A percentile compares a stretch with the other conserved stretches of the same genome.
These are phyloP conservation scores for Atlantisia rogersi DNA, from an alignment of 2,113 vertebrate species.

Conservation along the genomic window DNA sequence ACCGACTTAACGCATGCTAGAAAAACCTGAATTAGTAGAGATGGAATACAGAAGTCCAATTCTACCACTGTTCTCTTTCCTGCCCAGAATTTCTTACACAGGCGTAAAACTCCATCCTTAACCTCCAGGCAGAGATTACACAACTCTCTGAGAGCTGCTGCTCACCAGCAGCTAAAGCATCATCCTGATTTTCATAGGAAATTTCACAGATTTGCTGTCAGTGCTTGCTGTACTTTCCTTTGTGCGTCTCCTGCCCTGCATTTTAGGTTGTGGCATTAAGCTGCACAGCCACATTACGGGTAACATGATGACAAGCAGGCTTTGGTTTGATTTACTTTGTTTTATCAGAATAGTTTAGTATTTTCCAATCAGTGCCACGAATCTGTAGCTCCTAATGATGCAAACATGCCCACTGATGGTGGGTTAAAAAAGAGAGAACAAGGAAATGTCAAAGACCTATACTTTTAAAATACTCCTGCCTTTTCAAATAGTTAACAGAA, in stretches of 20 bases:
- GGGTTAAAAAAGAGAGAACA: neutral
- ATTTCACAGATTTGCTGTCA: neutral
- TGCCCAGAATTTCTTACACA: neutral
- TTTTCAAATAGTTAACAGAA: constrained; percentile 25
- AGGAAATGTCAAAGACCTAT: neutral
- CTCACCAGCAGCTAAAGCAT: neutral
- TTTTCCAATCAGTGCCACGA: neutral
- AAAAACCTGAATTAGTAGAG: neutral
- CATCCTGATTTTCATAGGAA: neutral
- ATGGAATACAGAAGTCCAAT: neutral
- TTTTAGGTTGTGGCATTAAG: neutral
- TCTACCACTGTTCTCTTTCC: neutral
- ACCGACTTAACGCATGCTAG: neutral
- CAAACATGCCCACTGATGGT: neutral
- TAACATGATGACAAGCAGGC: neutral
- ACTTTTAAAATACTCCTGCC: neutral
- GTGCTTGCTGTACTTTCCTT: neutral
- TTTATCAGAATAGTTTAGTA: neutral
- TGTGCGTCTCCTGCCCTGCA: neutral
- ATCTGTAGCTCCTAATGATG: neutral
- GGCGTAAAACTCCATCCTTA: neutral
- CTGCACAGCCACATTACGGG: neutral
- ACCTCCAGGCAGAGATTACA: neutral
- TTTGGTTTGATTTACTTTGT: neutral
- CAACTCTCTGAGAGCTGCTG: neutral